Evolutionary conservation across 1,140 invertebrate genomes (phyloP).

Genomic region (Anthonomus grandis): DNA sequence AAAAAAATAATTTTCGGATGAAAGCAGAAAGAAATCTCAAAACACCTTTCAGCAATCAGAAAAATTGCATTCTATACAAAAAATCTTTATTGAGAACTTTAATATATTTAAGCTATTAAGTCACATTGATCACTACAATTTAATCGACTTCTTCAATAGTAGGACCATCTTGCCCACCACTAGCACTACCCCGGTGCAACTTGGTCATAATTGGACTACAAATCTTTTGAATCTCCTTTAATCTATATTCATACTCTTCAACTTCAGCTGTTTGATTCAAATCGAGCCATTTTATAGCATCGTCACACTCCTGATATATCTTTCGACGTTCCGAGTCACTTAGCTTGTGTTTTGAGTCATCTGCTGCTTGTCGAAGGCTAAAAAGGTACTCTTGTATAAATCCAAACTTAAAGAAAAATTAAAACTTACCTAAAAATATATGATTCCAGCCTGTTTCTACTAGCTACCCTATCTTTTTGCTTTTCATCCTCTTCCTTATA

Average conservation of each 20-base stretch:
- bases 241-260: slow-evolving; percentile 60
- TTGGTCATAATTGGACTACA: slow-evolving; percentile 55
- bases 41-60: too few relatives aligned
- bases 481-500: slow-evolving; percentile 58
- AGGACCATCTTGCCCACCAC: slow-evolving; percentile 38
- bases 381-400: slow-evolving; percentile 50
- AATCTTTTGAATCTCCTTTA: slow-evolving; percentile 51
- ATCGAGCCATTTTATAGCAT: slow-evolving; percentile 62
- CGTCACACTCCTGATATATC: slow-evolving; percentile 55
- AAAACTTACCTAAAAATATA: slow-evolving; percentile 59
- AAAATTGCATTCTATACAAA: too few relatives aligned
- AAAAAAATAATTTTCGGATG: too few relatives aligned
- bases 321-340: slow-evolving; percentile 47
- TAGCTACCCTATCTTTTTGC: slow-evolving; percentile 56
- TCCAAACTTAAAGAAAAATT: neutral
- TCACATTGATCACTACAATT: too few relatives aligned
- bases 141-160: slow-evolving; percentile 50
- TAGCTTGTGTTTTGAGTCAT: slow-evolving; percentile 40
- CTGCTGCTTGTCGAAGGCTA: slow-evolving; percentile 51
- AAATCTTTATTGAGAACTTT: too few relatives aligned
- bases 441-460: slow-evolving; percentile 67
- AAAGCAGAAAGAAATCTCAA: too few relatives aligned
- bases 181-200: slow-evolving; percentile 46
- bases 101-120: too few relatives aligned
- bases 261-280: slow-evolving; percentile 60